A percentile compares a stretch with the other conserved stretches of the same genome.
Evolutionary conservation across 2,888 invertebrate genomes (phyloP).

Genomic region (Cataglyphis livida): DNA sequence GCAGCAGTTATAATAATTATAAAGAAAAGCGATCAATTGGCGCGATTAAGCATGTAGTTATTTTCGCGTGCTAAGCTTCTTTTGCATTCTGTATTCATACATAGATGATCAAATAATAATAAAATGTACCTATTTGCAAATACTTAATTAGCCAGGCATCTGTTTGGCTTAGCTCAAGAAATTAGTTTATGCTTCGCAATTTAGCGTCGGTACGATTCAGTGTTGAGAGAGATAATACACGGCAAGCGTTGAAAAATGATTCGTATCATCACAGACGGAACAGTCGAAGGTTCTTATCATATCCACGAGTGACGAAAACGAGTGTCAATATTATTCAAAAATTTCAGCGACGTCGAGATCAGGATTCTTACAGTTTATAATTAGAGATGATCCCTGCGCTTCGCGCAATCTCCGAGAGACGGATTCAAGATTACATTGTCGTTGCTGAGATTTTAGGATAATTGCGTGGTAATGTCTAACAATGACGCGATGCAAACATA

Average conservation of each 20-base stretch:
- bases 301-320: slow-evolving; percentile 24
- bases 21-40: not conserved
- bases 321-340: slow-evolving; percentile 15
- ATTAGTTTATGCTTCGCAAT: slow-evolving; percentile 35
- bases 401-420: not conserved
- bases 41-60: slow-evolving; percentile 10
- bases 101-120: slow-evolving; percentile 31
- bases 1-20: not conserved
- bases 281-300: slow-evolving; percentile 41
- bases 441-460: slow-evolving; percentile 16
- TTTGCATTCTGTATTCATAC: slow-evolving; percentile 31
- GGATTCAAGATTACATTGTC: not conserved
- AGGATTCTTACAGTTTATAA: slow-evolving; percentile 21
- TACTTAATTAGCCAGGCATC: slow-evolving; percentile 29
- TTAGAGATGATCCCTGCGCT: not conserved
- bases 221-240: slow-evolving; percentile 12
- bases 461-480: slow-evolving; percentile 12
- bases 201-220: slow-evolving; percentile 24
- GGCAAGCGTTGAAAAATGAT: slow-evolving; percentile 13
- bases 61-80: slow-evolving; percentile 37
- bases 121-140: slow-evolving; percentile 26
- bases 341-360: slow-evolving; percentile 12
- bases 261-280: slow-evolving; percentile 16
- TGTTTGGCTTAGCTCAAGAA: slow-evolving; percentile 30
- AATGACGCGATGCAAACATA: slow-evolving; percentile 18